A percentile compares a stretch with the other conserved stretches of the same genome.
phyloP scores from a whole-genome alignment of 2,888 invertebrate genomes.

The Acronicta alni region DNA sequence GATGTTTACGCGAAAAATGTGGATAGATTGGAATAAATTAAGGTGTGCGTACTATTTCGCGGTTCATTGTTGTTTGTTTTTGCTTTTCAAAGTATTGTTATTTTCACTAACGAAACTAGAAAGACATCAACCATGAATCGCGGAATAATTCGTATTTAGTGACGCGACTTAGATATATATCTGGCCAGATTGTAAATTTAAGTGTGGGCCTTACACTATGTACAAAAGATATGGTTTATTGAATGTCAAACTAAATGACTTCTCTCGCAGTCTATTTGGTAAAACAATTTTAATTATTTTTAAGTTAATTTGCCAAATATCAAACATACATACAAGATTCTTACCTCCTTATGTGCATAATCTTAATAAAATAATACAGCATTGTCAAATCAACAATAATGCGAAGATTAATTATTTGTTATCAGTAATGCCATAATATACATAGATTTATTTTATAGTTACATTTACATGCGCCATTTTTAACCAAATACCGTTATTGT shows the following conservation, averaged over 20 bases:
- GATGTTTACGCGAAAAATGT: constrained; percentile 12
- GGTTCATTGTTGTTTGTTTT: constrained; percentile 6
- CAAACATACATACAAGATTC: constrained; percentile 20
- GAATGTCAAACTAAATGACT: constrained; percentile 31
- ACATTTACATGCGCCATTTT: constrained; percentile 65
- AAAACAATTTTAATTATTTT: constrained; percentile 8
- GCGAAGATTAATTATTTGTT: constrained; percentile 33
- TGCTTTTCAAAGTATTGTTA: constrained; percentile 9
- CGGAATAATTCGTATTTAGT: constrained; percentile 16
- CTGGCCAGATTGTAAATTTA: constrained; percentile 45
- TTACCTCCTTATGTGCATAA: constrained; percentile 28
- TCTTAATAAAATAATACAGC: constrained; percentile 30
- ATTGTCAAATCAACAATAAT: constrained; percentile 31
- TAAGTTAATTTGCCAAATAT: constrained; percentile 34
- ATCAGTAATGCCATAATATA: constrained; percentile 59
- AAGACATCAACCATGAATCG: not conserved
- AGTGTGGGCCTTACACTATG: constrained; percentile 33
- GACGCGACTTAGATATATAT: constrained; percentile 20
- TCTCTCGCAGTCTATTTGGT: constrained; percentile 12
- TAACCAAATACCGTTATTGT: constrained; percentile 66
- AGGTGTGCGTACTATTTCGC: constrained; percentile 14
- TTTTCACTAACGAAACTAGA: constrained; percentile 1
- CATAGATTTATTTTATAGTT: constrained; percentile 57
- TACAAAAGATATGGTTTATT: constrained; percentile 35
- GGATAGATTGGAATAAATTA: constrained; percentile 3